Conservation (phyloP, 1,140 invertebrate species). For the Drosophila ficusphila region DNA sequence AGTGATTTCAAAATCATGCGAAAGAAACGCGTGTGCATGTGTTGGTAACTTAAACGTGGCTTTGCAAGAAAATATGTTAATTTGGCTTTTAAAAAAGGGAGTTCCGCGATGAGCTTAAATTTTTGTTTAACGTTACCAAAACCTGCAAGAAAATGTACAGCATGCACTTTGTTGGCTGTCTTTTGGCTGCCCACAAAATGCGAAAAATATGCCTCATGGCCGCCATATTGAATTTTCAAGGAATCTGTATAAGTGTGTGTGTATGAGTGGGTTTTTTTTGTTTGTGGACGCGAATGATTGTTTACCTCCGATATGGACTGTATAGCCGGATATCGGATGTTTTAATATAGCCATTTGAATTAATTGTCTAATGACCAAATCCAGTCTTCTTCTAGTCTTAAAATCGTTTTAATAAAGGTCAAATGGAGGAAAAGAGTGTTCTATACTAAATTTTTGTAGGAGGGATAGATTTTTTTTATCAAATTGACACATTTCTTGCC, state of each 20-base stretch:
- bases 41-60: conserved; percentile 64
- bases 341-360: too few relatives aligned
- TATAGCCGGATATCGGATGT: neutral
- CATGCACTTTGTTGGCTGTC: neutral
- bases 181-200: conserved; percentile 6
- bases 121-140: neutral
- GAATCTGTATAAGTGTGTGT: conserved; percentile 7
- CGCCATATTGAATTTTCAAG: conserved; percentile 73
- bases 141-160: neutral
- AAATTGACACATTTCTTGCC: too few relatives aligned
- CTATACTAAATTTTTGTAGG: too few relatives aligned
- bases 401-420: too few relatives aligned
- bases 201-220: conserved; percentile 41
- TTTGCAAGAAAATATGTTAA: conserved; percentile 10
- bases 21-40: conserved; percentile 36
- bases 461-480: too few relatives aligned
- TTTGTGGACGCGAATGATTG: conserved; percentile 48
- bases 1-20: neutral
- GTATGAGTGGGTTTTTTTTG: conserved; percentile 7
- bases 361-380: too few relatives aligned
- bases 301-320: conserved; percentile 36
- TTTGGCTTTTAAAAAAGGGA: too few relatives aligned
- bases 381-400: too few relatives aligned
- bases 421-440: too few relatives aligned
- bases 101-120: too few relatives aligned